Evolutionary conservation across 1,140 invertebrate species (phyloP).

Genomic region (Drosophila kohkoa): DNA sequence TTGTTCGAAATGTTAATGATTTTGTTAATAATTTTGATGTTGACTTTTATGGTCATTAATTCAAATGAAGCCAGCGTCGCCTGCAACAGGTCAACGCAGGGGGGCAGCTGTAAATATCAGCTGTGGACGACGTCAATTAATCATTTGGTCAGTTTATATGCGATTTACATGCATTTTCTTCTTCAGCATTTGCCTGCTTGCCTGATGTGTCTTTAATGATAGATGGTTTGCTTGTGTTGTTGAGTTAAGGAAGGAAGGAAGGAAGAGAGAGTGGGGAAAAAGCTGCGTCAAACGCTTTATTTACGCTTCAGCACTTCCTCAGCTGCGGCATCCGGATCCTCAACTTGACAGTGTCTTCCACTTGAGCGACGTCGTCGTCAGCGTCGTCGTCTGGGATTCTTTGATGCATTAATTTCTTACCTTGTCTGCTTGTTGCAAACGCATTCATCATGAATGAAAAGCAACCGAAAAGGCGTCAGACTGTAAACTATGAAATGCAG

Average conservation of each 20-base stretch:
- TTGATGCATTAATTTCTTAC: slow-evolving; percentile 79
- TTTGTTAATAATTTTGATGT: slow-evolving; percentile 63
- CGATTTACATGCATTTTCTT: slow-evolving; percentile 11
- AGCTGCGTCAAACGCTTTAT: slow-evolving; percentile 48
- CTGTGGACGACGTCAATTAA: slow-evolving; percentile 53
- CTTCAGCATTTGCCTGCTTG: not conserved
- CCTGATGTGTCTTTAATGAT: slow-evolving; percentile 58
- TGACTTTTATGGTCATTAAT: slow-evolving; percentile 50
- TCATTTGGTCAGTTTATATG: slow-evolving; percentile 47
- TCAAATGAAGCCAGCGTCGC: slow-evolving; percentile 44
- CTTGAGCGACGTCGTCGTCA: slow-evolving; percentile 60
- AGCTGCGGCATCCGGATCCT: slow-evolving; percentile 14
- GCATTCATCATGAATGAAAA: slow-evolving; percentile 76
- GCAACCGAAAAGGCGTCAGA: slow-evolving; percentile 68
- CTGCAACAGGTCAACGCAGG: slow-evolving; percentile 20
- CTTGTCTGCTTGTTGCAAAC: slow-evolving; percentile 40
- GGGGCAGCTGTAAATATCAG: slow-evolving; percentile 24
- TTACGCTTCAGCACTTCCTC: slow-evolving; percentile 54
- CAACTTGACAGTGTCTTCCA: slow-evolving; percentile 17
- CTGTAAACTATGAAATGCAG: slow-evolving; percentile 72
- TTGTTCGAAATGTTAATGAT: slow-evolving; percentile 59
- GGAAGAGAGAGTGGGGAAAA: not conserved
- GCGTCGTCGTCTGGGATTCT: slow-evolving; percentile 43
- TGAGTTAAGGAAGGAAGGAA: too few species aligned
- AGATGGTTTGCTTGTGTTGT: slow-evolving; percentile 6